Conservation (phyloP, 2,888 invertebrate genomes). For the Caenorhabditis doughertyi region DNA sequence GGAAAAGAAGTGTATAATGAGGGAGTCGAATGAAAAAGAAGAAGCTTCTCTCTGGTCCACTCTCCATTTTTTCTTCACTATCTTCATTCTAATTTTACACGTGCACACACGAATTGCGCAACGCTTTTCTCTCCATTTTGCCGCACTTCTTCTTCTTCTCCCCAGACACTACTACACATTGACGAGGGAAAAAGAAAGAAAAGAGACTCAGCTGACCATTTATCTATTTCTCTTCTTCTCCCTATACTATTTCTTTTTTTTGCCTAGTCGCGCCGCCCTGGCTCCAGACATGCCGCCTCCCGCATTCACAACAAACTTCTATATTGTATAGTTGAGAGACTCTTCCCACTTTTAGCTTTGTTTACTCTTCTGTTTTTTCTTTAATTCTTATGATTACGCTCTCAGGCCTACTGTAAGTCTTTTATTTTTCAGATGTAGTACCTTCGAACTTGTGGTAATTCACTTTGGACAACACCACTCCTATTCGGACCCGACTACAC, state of each 20-base stretch:
- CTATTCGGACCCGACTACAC: background rate
- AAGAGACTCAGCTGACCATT: slow-evolving; percentile 27
- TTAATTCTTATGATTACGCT: background rate
- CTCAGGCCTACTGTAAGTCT: background rate
- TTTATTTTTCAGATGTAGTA: slow-evolving; percentile 35
- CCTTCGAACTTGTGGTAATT: slow-evolving; percentile 38
- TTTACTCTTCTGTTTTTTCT: slow-evolving; percentile 1
- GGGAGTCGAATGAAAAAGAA: background rate
- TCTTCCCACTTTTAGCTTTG: background rate
- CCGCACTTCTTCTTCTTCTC: background rate
- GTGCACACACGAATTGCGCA: slow-evolving; percentile 42
- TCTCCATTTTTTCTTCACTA: slow-evolving; percentile 1
- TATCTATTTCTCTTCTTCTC: slow-evolving; percentile 12
- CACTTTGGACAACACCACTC: slow-evolving; percentile 31
- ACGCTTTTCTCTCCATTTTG: background rate
- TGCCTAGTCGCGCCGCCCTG: background rate
- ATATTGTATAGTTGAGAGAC: slow-evolving; percentile 43
- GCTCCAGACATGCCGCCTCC: slow-evolving; percentile 29
- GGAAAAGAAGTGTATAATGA: slow-evolving; percentile 17
- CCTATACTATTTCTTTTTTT: slow-evolving; percentile 3
- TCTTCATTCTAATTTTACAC: slow-evolving; percentile 6
- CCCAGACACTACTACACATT: slow-evolving; percentile 37
- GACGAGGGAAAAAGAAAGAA: background rate
- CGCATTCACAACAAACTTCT: slow-evolving; percentile 45
- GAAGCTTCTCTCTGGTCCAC: background rate